These are phyloP conservation scores for Chrysomela aeneicollis DNA, from an alignment of 2,888 invertebrate genomes.

Conservation along the genomic window DNA sequence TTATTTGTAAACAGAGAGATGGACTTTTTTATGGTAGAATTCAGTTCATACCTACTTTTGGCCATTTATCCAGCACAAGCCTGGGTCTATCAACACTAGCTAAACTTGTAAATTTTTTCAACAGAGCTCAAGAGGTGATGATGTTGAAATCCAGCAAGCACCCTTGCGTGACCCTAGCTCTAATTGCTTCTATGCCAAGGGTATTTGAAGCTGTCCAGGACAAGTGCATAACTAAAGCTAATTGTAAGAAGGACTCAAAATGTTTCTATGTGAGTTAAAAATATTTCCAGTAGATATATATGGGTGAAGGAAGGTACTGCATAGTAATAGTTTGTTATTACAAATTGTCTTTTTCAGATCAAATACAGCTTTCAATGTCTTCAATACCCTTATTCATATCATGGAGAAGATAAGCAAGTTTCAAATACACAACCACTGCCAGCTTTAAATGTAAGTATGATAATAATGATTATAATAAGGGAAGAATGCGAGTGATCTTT, in stretches of 20 bases:
- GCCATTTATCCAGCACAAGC: too few species aligned
- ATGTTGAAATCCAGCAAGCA: slow-evolving; percentile 77
- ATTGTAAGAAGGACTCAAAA: slow-evolving; percentile 85
- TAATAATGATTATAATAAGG: too few species aligned
- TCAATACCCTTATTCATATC: slow-evolving; percentile 71
- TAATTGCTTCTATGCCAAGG: slow-evolving; percentile 82
- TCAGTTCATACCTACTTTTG: too few species aligned
- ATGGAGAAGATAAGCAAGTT: slow-evolving; percentile 69
- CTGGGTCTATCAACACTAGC: too few species aligned
- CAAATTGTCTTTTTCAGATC: slow-evolving; percentile 65
- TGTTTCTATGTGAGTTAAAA: slow-evolving; percentile 77
- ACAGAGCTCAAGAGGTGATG: slow-evolving; percentile 79
- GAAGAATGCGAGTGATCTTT: not conserved
- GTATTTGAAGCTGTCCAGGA: slow-evolving; percentile 85
- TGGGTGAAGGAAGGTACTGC: too few species aligned
- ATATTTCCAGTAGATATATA: too few species aligned
- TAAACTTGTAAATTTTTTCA: too few species aligned
- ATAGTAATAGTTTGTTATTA: not conserved
- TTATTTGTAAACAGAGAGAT: too few species aligned
- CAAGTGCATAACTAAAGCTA: slow-evolving; percentile 82
- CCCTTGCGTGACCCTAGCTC: slow-evolving; percentile 79
- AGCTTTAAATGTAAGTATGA: slow-evolving; percentile 77
- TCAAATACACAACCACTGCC: slow-evolving; percentile 72
- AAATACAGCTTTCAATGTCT: slow-evolving; percentile 77
- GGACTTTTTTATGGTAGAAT: too few species aligned